Percentiles rank a stretch among this genome's conserved stretches.
These are phyloP conservation scores for Aethes cnicana DNA, from an alignment of 2,888 invertebrate genomes.

Conservation along the genomic window DNA sequence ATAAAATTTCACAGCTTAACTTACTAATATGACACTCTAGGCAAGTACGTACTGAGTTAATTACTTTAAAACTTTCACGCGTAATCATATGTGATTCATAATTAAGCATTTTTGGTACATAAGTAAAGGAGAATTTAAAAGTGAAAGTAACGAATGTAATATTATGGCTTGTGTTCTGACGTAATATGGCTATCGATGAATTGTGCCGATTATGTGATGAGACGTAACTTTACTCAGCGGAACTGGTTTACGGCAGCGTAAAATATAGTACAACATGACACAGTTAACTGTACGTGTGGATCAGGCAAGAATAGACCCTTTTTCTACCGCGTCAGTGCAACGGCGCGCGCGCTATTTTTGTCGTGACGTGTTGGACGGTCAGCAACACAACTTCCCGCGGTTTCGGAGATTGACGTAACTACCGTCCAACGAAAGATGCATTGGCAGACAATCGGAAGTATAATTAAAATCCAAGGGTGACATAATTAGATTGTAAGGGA, in stretches of 20 bases:
- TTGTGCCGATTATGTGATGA: constrained; percentile 58
- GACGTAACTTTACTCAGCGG: constrained; percentile 51
- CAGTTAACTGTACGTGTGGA: too few relatives aligned
- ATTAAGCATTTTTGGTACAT: constrained; percentile 16
- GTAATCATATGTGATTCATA: constrained; percentile 26
- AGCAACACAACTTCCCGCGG: constrained; percentile 4
- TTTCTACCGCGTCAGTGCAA: too few relatives aligned
- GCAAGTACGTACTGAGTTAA: neutral
- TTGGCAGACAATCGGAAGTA: constrained; percentile 25
- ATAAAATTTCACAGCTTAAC: too few relatives aligned
- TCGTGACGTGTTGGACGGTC: too few relatives aligned
- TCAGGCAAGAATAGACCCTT: too few relatives aligned
- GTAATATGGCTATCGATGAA: constrained; percentile 50
- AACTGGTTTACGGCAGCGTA: constrained; percentile 48
- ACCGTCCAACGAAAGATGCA: constrained; percentile 15
- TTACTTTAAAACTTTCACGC: constrained; percentile 40
- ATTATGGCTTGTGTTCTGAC: constrained; percentile 39
- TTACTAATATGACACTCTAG: constrained; percentile 8
- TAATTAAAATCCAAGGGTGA: constrained; percentile 27
- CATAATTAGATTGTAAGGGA: constrained; percentile 15
- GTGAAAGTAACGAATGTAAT: constrained; percentile 26
- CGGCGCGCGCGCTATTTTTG: too few relatives aligned
- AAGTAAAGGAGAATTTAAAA: constrained; percentile 31
- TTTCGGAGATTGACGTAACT: constrained; percentile 16
- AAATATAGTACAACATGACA: constrained; percentile 32